Conservation (phyloP, 2,797 vertebrate species). For the Xiphorhynchus erythropygius region DNA sequence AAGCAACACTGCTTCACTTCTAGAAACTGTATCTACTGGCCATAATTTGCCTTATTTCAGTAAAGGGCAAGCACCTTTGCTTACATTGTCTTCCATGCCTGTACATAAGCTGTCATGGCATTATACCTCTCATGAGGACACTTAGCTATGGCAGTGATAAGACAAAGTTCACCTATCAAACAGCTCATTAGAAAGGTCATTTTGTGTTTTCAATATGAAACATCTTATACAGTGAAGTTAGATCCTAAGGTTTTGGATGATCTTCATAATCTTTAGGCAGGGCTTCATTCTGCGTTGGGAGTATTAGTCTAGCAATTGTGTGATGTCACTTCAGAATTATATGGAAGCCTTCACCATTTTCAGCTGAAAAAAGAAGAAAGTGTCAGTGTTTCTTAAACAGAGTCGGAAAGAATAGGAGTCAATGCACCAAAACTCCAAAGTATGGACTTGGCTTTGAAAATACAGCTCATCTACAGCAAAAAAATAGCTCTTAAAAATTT, state of each 20-base stretch:
- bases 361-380: slow-evolving; percentile 76
- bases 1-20: slow-evolving; percentile 8
- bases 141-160: slow-evolving; percentile 74
- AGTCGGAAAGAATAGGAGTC: rapidly evolving
- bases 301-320: slow-evolving; percentile 29
- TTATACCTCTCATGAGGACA: slow-evolving; percentile 66
- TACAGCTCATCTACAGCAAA: not conserved
- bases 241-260: slow-evolving; percentile 75
- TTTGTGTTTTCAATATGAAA: slow-evolving; percentile 86
- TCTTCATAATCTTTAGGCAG: slow-evolving; percentile 73
- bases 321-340: slow-evolving; percentile 81
- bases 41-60: slow-evolving; percentile 59
- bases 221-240: slow-evolving; percentile 80
- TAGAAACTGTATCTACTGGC: slow-evolving; percentile 68
- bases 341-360: slow-evolving; percentile 88
- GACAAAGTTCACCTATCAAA: slow-evolving; percentile 71
- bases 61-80: slow-evolving; percentile 61
- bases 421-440: rapidly evolving
- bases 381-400: not conserved
- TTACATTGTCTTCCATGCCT: slow-evolving; percentile 56
- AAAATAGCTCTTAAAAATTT: not conserved
- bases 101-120: slow-evolving; percentile 46
- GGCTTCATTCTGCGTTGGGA: slow-evolving; percentile 71
- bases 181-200: slow-evolving; percentile 76
- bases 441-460: not conserved